Evolutionary conservation across 2,888 invertebrate genomes (phyloP), one percentile per base, ranked within the genome.

Genomic region (Steinernema carpocapsae): DNA sequence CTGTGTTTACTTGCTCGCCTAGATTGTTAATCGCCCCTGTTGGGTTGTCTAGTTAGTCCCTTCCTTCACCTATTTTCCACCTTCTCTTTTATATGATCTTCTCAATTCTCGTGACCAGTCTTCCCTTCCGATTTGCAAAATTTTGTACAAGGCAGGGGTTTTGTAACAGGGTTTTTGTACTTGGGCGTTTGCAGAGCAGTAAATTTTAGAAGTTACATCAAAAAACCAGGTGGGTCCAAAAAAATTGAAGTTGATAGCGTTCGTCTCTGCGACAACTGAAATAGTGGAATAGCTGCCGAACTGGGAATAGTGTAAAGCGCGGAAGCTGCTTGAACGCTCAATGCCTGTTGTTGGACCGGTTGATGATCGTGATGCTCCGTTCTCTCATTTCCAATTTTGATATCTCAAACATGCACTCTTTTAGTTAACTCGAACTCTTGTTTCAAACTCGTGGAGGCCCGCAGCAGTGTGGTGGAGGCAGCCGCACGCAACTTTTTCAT

Each of bases 311-410:
- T 22, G 52, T 22, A 64, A 12, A 64, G 64, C 64, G 64, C 64
- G 26, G 64, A 64, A 64, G 64, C 64, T 64, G 64, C 64, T 64
- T 64, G 64, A 64, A 64, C 64, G 64, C 64, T 64, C 64, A 14
- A 29, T 71, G 46, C 45, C 43, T 73, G 48, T 73, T 52, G 26
- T 70, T 70, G 48, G 32, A 43, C 45, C 73, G 45, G 52, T 72
- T 73, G 29, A 32, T 26, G 37, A n/a, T n/a, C n/a, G n/a, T n/a
- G n/a, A 14, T 48, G 48, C n/a, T 48, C 48, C 48, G 19, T 48
- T 48, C 14, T 71, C 71, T 46, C 72, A 70, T 42, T 76, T 42
- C 29, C 42, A 43, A 72, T 22, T 7, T 3, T 48, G 48, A 48
- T n/a, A 14, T 7, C 48, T 17, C 48, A 19, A 48, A 48, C 17